Conservation (phyloP, 2,888 invertebrate genomes). For the Andrena marginata region DNA sequence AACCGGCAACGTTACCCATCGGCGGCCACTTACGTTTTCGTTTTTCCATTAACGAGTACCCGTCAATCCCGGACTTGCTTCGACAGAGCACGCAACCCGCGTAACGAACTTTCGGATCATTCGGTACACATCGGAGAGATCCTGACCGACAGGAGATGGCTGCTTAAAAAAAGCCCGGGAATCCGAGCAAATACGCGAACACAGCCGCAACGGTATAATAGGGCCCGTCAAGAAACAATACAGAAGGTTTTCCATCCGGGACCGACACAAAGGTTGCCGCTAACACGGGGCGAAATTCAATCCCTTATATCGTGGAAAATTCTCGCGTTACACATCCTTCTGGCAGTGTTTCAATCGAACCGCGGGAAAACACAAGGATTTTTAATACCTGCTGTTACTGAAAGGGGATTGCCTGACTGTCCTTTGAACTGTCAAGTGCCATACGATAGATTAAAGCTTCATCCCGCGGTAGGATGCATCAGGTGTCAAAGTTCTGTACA, state of each 20-base stretch:
- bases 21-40: constrained; percentile 35
- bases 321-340: constrained; percentile 23
- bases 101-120: constrained; percentile 52
- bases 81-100: constrained; percentile 31
- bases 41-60: constrained; percentile 55
- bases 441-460: background rate
- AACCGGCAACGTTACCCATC: constrained; percentile 24
- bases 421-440: background rate
- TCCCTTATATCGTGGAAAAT: constrained; percentile 42
- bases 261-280: constrained; percentile 49
- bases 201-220: constrained; percentile 47
- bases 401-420: background rate
- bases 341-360: background rate
- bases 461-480: background rate
- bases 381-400: background rate
- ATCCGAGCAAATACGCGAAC: constrained; percentile 55
- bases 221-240: constrained; percentile 64
- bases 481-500: too few relatives aligned
- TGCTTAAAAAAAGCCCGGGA: constrained; percentile 58
- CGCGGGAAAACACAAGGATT: background rate
- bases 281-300: constrained; percentile 62
- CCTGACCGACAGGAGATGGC: constrained; percentile 49
- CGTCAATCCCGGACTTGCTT: constrained; percentile 41
- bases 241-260: constrained; percentile 47
- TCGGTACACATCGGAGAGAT: constrained; percentile 48